Conservation (phyloP, 2,888 invertebrate genomes). For the Acleris laterana region DNA sequence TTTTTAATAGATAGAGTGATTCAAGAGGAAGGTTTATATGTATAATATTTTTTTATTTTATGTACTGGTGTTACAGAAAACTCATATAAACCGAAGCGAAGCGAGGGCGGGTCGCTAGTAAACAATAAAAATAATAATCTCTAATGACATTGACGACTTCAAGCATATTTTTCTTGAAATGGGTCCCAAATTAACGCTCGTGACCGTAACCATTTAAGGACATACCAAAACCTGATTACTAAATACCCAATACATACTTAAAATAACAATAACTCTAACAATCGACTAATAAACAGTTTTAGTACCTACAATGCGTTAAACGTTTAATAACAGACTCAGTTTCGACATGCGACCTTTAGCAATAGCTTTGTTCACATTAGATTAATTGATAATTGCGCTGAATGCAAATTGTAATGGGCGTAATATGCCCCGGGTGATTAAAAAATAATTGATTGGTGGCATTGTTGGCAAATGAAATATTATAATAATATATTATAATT, state of each 20-base stretch:
- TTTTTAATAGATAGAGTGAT: no score
- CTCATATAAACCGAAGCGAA: no score
- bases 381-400: constrained; percentile 52
- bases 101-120: no score
- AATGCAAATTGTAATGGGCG: constrained; percentile 44
- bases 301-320: constrained; percentile 34
- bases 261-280: constrained; percentile 17
- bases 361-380: constrained; percentile 51
- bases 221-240: background rate
- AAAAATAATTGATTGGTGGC: constrained; percentile 34
- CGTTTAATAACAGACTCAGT: constrained; percentile 42
- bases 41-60: no score
- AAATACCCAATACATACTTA: constrained; percentile 14
- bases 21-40: no score
- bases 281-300: constrained; percentile 26
- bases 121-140: no score
- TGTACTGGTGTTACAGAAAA: no score
- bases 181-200: no score
- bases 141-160: no score
- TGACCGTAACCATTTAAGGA: no score
- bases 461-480: constrained; percentile 30
- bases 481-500: constrained; percentile 28
- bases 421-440: constrained; percentile 29
- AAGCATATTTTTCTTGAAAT: no score
- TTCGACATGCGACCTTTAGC: constrained; percentile 48